Evolutionary conservation across 2,797 vertebrate species (phyloP).

Genomic region (Sarcoramphus papa): DNA sequence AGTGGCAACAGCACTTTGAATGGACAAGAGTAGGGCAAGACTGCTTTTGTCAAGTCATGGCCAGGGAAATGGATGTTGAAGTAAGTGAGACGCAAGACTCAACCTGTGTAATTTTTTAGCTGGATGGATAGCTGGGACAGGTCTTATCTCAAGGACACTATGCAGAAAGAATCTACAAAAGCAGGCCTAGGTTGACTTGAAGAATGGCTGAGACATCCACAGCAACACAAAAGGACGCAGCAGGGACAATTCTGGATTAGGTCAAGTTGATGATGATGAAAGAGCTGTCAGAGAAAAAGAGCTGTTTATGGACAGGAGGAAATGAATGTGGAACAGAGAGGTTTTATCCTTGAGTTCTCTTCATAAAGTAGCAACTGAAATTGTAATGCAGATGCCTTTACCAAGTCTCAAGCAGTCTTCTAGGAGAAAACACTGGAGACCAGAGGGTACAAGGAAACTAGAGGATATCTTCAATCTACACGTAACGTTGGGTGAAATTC

Average conservation of each 20-base stretch:
- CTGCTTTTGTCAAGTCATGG: background rate
- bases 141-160: background rate
- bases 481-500: background rate
- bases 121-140: background rate
- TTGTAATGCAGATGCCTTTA: background rate
- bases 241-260: background rate
- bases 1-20: background rate
- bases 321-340: background rate
- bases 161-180: background rate
- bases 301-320: background rate
- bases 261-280: conserved; percentile 31
- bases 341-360: background rate
- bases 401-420: background rate
- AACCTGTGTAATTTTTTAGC: background rate
- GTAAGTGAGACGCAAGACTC: background rate
- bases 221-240: background rate
- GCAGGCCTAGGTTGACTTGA: background rate
- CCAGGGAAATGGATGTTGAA: background rate
- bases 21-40: background rate
- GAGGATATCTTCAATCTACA: background rate
- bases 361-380: background rate
- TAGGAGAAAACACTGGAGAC: background rate
- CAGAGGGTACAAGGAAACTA: background rate
- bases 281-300: background rate
- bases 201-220: background rate